Evolutionary conservation across 2,113 vertebrate species (phyloP), one percentile per base, ranked within the genome.

Genomic region (Pipa parva): DNA sequence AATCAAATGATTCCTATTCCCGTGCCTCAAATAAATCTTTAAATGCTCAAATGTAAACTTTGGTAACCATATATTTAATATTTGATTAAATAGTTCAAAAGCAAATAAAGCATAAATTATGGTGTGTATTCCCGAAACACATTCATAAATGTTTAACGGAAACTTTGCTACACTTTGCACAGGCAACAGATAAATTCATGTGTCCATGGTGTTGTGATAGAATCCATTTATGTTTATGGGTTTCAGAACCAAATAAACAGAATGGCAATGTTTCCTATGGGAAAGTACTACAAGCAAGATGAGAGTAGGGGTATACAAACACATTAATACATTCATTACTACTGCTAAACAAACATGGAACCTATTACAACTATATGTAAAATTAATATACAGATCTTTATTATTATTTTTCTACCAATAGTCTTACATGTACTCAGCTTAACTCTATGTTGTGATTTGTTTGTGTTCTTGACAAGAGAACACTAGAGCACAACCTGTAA

Each of bases 11-110:
- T 61, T 33, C 25, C n/a, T 29, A 17, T 25, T 60, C 58, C 48
- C 66, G 33, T 31, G 37, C 45, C 49, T 13, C 48, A 31, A 26
- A 54, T 61, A 70, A 70, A 60, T 70, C 48, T 61, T 70, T 70
- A 60, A 60, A 58, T 36, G 28, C 31, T 58, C 18, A 58, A 58
- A 50, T 31, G 58, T 42, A 61, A 70, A 70, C 48, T 54, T 42
- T 52, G 48, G 58, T 27, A 54, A 29, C 33, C 46, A 51, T 61
- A 61, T 36, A 60, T 50, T 70, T 61, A 61, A 70, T 70, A 61
- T 70, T 70, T 61, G 20, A 70, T 70, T 70, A 70, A 59, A 70
- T 50, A 54, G 66, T 70, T 70, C 57, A 70, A 70, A 60, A 60
- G 66, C 66, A 61, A 70, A 61, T 70, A 51, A 52, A 61, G 58